phyloP scores from a whole-genome alignment of 1,140 invertebrate species.

The Steinernema khuongi region DNA sequence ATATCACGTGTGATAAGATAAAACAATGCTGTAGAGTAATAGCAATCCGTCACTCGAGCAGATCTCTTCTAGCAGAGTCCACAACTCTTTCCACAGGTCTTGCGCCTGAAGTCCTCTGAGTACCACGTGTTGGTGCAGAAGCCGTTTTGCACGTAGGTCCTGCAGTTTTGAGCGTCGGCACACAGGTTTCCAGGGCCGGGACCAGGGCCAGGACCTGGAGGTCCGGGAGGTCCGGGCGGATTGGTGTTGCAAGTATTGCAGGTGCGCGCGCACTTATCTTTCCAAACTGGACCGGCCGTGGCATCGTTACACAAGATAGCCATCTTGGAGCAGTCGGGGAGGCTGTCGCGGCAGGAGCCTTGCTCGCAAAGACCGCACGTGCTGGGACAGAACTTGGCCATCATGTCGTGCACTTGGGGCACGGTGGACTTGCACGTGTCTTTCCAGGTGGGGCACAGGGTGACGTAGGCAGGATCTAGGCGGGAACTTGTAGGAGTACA shows the following conservation, averaged over 20 bases:
- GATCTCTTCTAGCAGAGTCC: not conserved
- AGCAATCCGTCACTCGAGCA: no score
- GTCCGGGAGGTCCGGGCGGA: no score
- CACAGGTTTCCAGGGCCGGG: not conserved
- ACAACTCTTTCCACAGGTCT: not conserved
- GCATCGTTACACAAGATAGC: not conserved
- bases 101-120: not conserved
- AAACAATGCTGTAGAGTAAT: no score
- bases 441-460: not conserved
- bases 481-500: not conserved
- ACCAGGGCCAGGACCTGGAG: no score
- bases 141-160: not conserved
- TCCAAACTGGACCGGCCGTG: not conserved
- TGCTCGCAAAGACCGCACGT: conserved; percentile 42
- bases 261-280: not conserved
- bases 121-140: not conserved
- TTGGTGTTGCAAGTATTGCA: not conserved
- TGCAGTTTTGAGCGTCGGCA: not conserved
- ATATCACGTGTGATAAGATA: no score
- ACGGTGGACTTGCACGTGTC: not conserved
- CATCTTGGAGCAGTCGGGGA: not conserved
- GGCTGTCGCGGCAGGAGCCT: not conserved
- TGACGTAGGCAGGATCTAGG: conserved; percentile 6
- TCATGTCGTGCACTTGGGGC: not conserved
- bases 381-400: conserved; percentile 49